Evolutionary conservation across 2,113 vertebrate species (phyloP).

Genomic region (Bubalus kerabau): DNA sequence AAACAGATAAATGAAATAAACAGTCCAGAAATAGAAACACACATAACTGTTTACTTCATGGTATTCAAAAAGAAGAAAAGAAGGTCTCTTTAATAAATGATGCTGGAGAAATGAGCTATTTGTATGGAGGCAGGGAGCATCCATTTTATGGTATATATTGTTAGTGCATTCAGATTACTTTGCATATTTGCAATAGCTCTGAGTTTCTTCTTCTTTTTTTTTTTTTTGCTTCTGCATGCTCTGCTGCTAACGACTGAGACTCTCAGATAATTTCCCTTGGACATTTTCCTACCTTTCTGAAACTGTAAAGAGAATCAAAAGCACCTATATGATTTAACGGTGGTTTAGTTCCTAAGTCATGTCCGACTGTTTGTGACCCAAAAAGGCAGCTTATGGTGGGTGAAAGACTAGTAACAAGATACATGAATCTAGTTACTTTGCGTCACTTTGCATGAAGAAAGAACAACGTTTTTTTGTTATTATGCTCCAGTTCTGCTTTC

Average conservation of each 20-base stretch:
- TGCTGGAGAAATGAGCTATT: not conserved
- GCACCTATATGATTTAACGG: not conserved
- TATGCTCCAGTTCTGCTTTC: not conserved
- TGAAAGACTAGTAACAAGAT: not conserved
- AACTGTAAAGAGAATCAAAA: not conserved
- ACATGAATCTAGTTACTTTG: not conserved
- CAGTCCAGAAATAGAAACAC: not conserved
- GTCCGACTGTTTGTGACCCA: not conserved
- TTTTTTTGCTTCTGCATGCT: not conserved
- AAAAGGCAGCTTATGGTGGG: not conserved
- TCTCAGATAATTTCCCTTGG: not conserved
- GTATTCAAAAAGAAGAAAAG: not conserved
- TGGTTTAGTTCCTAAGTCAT: not conserved
- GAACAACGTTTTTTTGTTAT: not conserved
- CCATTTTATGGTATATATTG: not conserved
- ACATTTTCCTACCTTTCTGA: not conserved
- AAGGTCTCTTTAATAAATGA: not conserved
- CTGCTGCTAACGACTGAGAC: not conserved
- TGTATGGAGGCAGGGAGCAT: not conserved
- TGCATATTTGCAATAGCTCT: not conserved
- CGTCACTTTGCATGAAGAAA: not conserved
- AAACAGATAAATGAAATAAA: not conserved
- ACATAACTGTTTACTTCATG: not conserved
- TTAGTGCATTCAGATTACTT: not conserved
- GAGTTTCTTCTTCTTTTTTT: not conserved